These are phyloP conservation scores for Geococcyx californianus DNA, from an alignment of 2,113 vertebrate genomes.

Conservation along the genomic window DNA sequence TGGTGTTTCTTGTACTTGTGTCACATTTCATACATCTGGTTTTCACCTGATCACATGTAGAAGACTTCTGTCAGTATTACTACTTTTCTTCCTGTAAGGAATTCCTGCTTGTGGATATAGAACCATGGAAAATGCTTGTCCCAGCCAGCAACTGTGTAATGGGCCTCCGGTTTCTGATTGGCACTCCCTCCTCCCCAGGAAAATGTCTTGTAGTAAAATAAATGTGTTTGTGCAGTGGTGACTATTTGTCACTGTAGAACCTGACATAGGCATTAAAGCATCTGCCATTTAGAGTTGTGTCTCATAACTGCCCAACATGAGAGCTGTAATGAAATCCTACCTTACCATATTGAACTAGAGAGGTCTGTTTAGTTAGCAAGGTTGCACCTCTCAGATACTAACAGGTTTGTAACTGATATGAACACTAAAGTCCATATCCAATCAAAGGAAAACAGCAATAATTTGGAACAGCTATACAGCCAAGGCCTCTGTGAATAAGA, in stretches of 20 bases:
- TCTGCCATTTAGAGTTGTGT: constrained; percentile 71
- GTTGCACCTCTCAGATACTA: constrained; percentile 58
- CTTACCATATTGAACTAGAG: constrained; percentile 59
- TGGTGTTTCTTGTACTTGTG: neutral
- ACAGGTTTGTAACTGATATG: constrained; percentile 60
- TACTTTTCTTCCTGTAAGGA: neutral
- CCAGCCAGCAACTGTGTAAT: neutral
- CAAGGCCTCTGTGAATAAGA: neutral
- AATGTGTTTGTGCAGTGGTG: constrained; percentile 83
- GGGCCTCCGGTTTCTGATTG: constrained; percentile 1
- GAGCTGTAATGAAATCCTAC: constrained; percentile 72
- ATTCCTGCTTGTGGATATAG: neutral
- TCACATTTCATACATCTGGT: neutral
- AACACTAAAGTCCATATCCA: constrained; percentile 65
- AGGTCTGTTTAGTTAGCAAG: constrained; percentile 77
- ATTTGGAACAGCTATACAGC: constrained; percentile 35
- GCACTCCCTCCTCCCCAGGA: neutral
- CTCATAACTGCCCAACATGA: constrained; percentile 76
- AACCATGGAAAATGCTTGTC: constrained; percentile 10
- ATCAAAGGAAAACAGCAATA: constrained; percentile 65
- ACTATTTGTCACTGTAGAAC: constrained; percentile 74
- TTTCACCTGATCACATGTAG: neutral
- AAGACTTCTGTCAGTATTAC: neutral
- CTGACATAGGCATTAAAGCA: constrained; percentile 74
- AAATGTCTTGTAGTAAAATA: constrained; percentile 63